Conservation (phyloP, 2,113 vertebrate species). For the Lepisosteus osseus region DNA sequence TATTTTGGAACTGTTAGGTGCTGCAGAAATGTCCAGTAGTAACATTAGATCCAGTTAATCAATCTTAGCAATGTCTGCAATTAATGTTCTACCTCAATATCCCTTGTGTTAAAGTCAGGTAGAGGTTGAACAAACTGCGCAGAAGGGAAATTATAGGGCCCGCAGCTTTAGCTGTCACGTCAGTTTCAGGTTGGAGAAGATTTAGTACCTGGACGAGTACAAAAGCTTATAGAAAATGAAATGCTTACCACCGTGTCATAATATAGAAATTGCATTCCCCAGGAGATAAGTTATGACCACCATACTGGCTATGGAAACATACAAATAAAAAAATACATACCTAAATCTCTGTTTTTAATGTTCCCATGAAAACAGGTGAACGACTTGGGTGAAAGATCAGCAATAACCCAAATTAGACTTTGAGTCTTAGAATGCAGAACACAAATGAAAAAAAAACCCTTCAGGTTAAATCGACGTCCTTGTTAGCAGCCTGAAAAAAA, state of each 20-base stretch:
- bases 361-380: conserved; percentile 3
- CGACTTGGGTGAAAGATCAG: conserved; percentile 1
- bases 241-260: conserved; percentile 5
- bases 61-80: neutral
- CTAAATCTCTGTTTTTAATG: conserved; percentile 17
- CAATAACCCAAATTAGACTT: no score
- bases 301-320: neutral
- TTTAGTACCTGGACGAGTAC: neutral
- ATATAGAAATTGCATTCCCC: neutral
- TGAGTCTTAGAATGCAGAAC: no score
- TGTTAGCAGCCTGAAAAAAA: no score
- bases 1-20: neutral
- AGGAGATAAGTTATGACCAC: conserved; percentile 7
- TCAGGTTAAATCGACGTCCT: no score
- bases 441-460: no score
- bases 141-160: neutral
- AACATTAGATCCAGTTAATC: neutral
- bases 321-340: neutral
- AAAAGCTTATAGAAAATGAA: conserved; percentile 6
- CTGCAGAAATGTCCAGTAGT: no score
- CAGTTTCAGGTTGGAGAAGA: neutral
- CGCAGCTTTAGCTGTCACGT: neutral
- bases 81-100: neutral
- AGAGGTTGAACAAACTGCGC: conserved; percentile 3
- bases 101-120: neutral